Conservation (phyloP, 2,797 vertebrate species). For the Lophotriccus pileatus region DNA sequence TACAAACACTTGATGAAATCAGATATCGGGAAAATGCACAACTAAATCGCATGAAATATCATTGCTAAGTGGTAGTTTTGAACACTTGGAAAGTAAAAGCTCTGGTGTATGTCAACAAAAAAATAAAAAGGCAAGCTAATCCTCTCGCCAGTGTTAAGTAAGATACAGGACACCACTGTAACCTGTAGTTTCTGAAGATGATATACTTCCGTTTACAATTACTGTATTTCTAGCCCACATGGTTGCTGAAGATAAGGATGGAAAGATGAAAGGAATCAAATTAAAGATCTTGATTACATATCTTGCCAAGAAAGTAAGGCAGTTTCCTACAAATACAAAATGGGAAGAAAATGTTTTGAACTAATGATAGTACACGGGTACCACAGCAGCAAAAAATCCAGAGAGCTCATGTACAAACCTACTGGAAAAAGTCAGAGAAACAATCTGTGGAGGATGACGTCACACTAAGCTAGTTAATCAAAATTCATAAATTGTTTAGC, state of each 20-base stretch:
- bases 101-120: background rate
- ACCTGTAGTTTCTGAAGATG: background rate
- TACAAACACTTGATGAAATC: background rate
- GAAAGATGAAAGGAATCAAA: background rate
- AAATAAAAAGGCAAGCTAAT: background rate
- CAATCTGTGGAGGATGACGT: background rate
- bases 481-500: background rate
- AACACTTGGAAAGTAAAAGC: background rate
- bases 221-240: background rate
- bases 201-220: background rate
- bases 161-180: background rate
- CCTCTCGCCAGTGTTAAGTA: background rate
- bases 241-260: conserved; percentile 2
- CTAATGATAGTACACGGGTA: background rate
- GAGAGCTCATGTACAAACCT: background rate
- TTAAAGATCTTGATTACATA: background rate
- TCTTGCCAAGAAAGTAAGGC: background rate
- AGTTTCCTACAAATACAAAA: background rate
- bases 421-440: background rate
- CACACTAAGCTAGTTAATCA: background rate
- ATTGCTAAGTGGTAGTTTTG: background rate
- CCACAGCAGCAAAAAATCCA: background rate
- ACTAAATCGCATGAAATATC: background rate
- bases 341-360: background rate
- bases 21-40: background rate